Percentiles rank a stretch among this genome's conserved stretches.
phyloP scores from a whole-genome alignment of 2,888 invertebrate species.

The Ochropleura plecta region DNA sequence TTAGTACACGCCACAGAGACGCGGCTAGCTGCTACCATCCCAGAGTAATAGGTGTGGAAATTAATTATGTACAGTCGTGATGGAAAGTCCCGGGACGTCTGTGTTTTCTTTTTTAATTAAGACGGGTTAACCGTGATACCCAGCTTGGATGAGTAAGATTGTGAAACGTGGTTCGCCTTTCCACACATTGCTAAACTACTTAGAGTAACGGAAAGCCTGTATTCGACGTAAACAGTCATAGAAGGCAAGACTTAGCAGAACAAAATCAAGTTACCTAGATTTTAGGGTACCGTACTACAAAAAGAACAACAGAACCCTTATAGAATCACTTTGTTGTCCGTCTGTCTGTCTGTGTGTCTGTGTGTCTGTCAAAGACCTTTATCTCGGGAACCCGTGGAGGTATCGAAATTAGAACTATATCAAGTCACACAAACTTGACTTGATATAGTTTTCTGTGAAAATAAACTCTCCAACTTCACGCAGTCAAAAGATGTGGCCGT shows the following conservation, averaged over 20 bases:
- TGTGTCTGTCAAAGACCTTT: too few species aligned
- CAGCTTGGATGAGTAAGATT: conserved; percentile 12
- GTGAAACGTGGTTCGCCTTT: neutral
- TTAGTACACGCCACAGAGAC: conserved; percentile 80
- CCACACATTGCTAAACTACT: neutral
- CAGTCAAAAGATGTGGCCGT: too few species aligned
- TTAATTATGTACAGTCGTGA: conserved; percentile 70
- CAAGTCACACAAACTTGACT: too few species aligned
- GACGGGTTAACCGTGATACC: conserved; percentile 13
- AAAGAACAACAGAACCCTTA: too few species aligned
- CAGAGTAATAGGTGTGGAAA: conserved; percentile 72
- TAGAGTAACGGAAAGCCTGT: neutral
- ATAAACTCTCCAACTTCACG: too few species aligned
- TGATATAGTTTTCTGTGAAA: too few species aligned
- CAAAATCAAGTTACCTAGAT: neutral
- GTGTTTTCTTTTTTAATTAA: conserved; percentile 42
- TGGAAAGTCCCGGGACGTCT: conserved; percentile 49
- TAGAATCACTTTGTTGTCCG: too few species aligned
- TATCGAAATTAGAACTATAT: too few species aligned
- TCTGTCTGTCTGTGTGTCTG: too few species aligned
- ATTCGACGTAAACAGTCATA: neutral
- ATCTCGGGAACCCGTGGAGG: too few species aligned
- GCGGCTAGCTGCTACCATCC: conserved; percentile 67
- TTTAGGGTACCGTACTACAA: too few species aligned
- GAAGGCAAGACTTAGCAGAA: neutral